These are phyloP conservation scores for Lordiphosa stackelbergi DNA, from an alignment of 1,140 invertebrate genomes.

Conservation along the genomic window DNA sequence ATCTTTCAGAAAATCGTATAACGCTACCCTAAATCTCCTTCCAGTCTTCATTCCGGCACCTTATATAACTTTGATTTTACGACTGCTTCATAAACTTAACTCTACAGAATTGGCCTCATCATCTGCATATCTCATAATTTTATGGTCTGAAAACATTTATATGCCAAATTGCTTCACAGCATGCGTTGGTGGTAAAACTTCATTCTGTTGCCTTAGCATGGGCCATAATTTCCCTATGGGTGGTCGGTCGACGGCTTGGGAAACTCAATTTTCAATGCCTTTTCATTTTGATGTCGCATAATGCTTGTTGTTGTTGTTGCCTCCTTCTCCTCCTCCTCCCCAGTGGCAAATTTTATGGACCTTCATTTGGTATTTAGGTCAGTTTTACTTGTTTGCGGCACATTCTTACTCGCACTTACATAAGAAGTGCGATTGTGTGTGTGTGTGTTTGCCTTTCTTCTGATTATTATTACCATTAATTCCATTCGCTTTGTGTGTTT, in stretches of 20 bases:
- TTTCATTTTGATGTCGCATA: slow-evolving; percentile 6
- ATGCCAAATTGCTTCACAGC: too few species aligned
- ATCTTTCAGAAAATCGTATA: too few species aligned
- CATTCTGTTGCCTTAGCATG: not conserved
- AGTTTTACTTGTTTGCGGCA: slow-evolving; percentile 43
- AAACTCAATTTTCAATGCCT: not conserved
- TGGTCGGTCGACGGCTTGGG: too few species aligned
- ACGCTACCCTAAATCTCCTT: too few species aligned
- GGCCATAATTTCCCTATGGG: not conserved
- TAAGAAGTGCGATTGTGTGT: slow-evolving; percentile 4
- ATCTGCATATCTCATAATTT: slow-evolving; percentile 24
- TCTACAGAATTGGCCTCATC: slow-evolving; percentile 30
- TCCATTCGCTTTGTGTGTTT: not conserved
- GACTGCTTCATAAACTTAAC: slow-evolving; percentile 29
- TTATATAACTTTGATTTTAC: slow-evolving; percentile 4
- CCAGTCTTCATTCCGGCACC: too few species aligned
- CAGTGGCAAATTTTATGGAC: slow-evolving; percentile 59
- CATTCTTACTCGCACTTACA: slow-evolving; percentile 6
- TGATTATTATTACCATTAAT: not conserved
- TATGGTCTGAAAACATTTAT: too few species aligned
- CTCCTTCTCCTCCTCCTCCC: not conserved
- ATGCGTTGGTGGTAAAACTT: too few species aligned
- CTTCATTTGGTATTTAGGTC: slow-evolving; percentile 72
- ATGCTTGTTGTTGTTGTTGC: slow-evolving; percentile 6
- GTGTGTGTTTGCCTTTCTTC: slow-evolving; percentile 12